A percentile compares a stretch with the other conserved stretches of the same genome.
phyloP scores from a whole-genome alignment of 2,113 vertebrate genomes.

The Pelusios castaneus region DNA sequence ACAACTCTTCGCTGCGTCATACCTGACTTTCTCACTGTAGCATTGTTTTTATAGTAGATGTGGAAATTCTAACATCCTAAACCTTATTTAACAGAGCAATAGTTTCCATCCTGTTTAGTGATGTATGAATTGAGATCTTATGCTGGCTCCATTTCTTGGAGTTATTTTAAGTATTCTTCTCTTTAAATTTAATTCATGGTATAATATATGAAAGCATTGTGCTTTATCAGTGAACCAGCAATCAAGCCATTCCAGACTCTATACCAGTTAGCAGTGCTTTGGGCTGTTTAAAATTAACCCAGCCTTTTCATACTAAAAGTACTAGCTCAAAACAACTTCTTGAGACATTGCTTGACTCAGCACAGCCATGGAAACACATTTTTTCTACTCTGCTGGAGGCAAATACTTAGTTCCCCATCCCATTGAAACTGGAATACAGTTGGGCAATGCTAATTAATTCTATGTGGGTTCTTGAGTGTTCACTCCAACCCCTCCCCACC shows the following conservation, averaged over 20 bases:
- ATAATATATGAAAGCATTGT: background rate
- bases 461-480: slow-evolving; percentile 45
- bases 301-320: background rate
- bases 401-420: slow-evolving; percentile 46
- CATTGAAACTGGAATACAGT: slow-evolving; percentile 55
- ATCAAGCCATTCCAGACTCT: background rate
- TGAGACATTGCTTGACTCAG: slow-evolving; percentile 11
- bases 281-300: background rate
- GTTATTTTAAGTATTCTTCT: background rate
- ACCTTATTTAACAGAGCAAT: background rate
- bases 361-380: slow-evolving; percentile 35
- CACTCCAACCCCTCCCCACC: slow-evolving; percentile 44
- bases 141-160: slow-evolving; percentile 5
- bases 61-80: background rate
- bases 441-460: slow-evolving; percentile 41
- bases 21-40: background rate
- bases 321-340: background rate
- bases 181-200: background rate
- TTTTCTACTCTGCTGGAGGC: slow-evolving; percentile 41
- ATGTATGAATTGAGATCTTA: background rate
- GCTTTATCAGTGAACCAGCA: background rate
- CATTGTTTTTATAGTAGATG: slow-evolving; percentile 23
- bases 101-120: slow-evolving; percentile 25
- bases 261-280: background rate
- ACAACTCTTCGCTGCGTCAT: background rate